Evolutionary conservation across 2,888 invertebrate genomes (phyloP), one percentile per base, ranked within the genome.

Genomic region (Callyntrura sp.): DNA sequence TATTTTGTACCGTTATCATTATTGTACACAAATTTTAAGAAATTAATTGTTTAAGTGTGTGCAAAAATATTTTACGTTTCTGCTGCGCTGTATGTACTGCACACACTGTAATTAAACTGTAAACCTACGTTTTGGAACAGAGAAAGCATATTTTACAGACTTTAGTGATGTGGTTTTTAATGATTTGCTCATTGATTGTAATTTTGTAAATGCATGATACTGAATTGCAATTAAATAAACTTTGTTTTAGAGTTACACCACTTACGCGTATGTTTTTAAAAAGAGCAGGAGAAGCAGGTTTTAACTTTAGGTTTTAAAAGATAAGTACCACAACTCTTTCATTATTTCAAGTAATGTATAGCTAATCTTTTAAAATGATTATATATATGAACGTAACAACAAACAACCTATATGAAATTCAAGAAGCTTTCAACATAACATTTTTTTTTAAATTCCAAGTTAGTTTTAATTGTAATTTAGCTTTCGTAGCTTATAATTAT

Each of bases 291-390:
- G n/a, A n/a, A 57, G 14, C 17, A n/a, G n/a, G 8, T 8, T 57
- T n/a, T 62, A 62, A 25, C 12, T 62, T 14, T 35, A 35, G 35
- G 35, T 35, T 55, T 55, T 55, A n/a, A 55, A 55, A 0, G n/a
- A 55, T 55, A 55, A 55, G 60, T 62, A 62, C 60, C 60, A 23
- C 60, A 23, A 62, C n/a, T 62, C 60, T 62, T 62, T 62, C 60
- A 62, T 60, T 17, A 62, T 62, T 23, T 23, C 20, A 11, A 62
- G 20, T 62, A 62, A 23, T 25, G 0, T 1, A 1, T 57, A 17
- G n/a, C 14, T 62, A 62, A 17, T 11, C n/a, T 62, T 62, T 23
- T 62, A 4, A 35, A 35, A 35, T 4, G 35, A 6, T 35, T 23
- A 23, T 62, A 20, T 4, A 60, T 45, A 45, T 5, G 51, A 5